phyloP scores from a whole-genome alignment of 2,113 vertebrate genomes.

The Oryctolagus cuniculus region mOryCun1.1 NC_091438.1:5391001-5391500 shows the following conservation, averaged over 20 bases:
- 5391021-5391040: slow-evolving; percentile 76
- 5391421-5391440: background rate
- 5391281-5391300: slow-evolving; percentile 14
- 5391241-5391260: slow-evolving; percentile 56
- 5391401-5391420: background rate
- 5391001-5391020: slow-evolving; percentile 74
- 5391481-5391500: background rate
- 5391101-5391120: slow-evolving; percentile 78
- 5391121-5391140: slow-evolving; percentile 76
- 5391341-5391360: background rate
- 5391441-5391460: background rate
- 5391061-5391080: slow-evolving; percentile 79
- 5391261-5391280: slow-evolving; percentile 67
- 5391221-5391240: slow-evolving; percentile 71
- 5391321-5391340: slow-evolving; percentile 3
- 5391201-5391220: slow-evolving; percentile 69
- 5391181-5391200: slow-evolving; percentile 78
- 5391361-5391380: background rate
- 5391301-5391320: background rate
- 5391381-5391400: background rate
- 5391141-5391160: slow-evolving; percentile 65
- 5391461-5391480: background rate
- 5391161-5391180: slow-evolving; percentile 65
- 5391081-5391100: slow-evolving; percentile 77
- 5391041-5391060: slow-evolving; percentile 81